Evolutionary conservation across 2,113 vertebrate genomes (phyloP), one percentile per base, ranked within the genome.

Genomic region (Pedetes capensis): DNA sequence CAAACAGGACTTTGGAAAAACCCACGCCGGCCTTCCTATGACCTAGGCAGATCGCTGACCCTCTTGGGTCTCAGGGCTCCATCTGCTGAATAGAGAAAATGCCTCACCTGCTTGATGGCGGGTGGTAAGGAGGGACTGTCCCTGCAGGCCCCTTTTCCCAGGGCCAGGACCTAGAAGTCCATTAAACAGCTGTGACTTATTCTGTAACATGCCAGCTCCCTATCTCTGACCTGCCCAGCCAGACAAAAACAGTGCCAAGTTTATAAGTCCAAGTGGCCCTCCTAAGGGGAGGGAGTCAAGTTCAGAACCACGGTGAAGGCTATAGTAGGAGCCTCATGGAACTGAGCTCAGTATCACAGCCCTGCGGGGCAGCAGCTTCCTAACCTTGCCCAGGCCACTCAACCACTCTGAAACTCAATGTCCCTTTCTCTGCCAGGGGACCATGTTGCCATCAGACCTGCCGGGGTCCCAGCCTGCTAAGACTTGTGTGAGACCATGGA

Each of bases 1-100:
- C 88, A 96, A 91, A 92, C 5, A 93, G 69, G 55, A 94, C 83
- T 74, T 53, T 72, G 85, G 88, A 74, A 96, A 97, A 95, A 82
- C 22, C 57, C 72, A 68, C 55, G 34, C 1, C 91, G 82, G 57
- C 20, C 47, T 94, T 72, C 84, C 87, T 92, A 29, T 89, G 71
- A 75, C 88, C 34, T 3, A 57, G 23, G 49, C 29, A 93, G 87
- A 59, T 55, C 12, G 13, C 64, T 81, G 49, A 72, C 74, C 8
- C 71, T 94, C 55, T 69, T 59, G 32, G 57, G 61, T 86, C 72
- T 96, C 57, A 61, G 42, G 23, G 42, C 39, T 92, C 55, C 55
- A 53, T 42, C 68, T 78, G 25, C 61, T 66, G 80, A 85, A 0
- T 55, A 47, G 32, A 66, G 42, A 84, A 57, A 86, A 83, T 49